phyloP scores from a whole-genome alignment of 2,113 vertebrate genomes.

The Dascyllus trimaculatus region DNA sequence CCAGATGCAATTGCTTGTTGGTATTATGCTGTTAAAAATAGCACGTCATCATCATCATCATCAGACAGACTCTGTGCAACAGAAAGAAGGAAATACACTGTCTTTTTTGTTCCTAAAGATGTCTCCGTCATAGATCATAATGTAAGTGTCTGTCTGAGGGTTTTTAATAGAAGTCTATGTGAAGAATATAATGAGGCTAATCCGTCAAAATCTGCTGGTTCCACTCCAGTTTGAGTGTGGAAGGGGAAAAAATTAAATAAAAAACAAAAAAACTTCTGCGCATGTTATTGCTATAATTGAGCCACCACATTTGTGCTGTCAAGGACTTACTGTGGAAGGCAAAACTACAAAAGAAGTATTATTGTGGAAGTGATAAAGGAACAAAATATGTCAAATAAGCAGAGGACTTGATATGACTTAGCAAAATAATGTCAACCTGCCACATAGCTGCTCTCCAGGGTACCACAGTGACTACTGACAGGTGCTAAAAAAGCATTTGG shows the following conservation, averaged over 20 bases:
- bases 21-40: slow-evolving; percentile 37
- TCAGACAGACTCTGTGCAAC: slow-evolving; percentile 1
- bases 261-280: slow-evolving; percentile 15
- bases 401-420: slow-evolving; percentile 42
- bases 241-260: slow-evolving; percentile 1
- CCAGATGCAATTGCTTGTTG: slow-evolving; percentile 21
- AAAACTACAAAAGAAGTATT: slow-evolving; percentile 45
- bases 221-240: slow-evolving; percentile 52
- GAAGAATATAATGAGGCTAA: slow-evolving; percentile 70
- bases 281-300: slow-evolving; percentile 65
- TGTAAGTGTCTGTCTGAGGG: slow-evolving; percentile 51
- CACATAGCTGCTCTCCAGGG: slow-evolving; percentile 11
- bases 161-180: slow-evolving; percentile 69
- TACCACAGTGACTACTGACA: slow-evolving; percentile 4
- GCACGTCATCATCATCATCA: not conserved
- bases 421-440: slow-evolving; percentile 37
- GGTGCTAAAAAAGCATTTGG: not conserved
- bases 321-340: slow-evolving; percentile 42
- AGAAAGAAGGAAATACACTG: slow-evolving; percentile 23
- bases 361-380: slow-evolving; percentile 42
- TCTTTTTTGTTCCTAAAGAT: slow-evolving; percentile 37
- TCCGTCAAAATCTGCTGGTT: slow-evolving; percentile 67
- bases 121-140: slow-evolving; percentile 46
- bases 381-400: slow-evolving; percentile 38
- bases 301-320: slow-evolving; percentile 52